Evolutionary conservation across 2,888 invertebrate species (phyloP).

Genomic region (Athalia cordata): DNA sequence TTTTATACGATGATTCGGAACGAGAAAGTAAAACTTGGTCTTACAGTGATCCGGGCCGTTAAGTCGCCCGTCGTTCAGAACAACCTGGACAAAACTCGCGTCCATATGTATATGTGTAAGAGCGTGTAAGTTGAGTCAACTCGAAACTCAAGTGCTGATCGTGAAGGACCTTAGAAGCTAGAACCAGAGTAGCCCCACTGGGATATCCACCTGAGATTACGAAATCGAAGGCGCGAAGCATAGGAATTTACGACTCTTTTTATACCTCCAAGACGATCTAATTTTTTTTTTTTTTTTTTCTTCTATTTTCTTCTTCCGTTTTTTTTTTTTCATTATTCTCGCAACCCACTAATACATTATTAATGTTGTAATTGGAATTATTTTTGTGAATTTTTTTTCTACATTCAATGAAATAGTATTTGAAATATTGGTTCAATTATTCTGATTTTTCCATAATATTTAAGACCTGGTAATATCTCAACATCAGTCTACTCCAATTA

Average conservation of each 20-base stretch:
- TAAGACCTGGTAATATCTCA: too few relatives aligned
- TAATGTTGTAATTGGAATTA: too few relatives aligned
- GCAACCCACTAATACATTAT: too few relatives aligned
- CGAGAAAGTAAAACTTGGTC: conserved; percentile 38
- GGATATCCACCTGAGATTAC: conserved; percentile 20
- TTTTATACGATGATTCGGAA: conserved; percentile 23
- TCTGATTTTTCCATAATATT: too few relatives aligned
- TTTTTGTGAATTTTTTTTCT: too few relatives aligned
- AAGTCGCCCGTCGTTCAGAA: conserved; percentile 18
- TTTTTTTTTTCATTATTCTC: too few relatives aligned
- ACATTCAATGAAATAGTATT: too few relatives aligned
- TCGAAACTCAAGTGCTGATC: conserved; percentile 7
- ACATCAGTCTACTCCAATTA: neutral
- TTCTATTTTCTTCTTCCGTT: too few relatives aligned
- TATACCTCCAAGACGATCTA: neutral
- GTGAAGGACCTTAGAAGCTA: neutral
- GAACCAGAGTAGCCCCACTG: neutral
- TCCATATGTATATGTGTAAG: neutral
- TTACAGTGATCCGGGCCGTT: conserved; percentile 38
- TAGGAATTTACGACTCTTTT: neutral
- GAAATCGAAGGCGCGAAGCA: neutral
- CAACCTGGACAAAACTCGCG: conserved; percentile 27
- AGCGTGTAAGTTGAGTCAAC: too few relatives aligned
- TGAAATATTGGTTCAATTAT: too few relatives aligned
- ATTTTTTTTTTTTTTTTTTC: too few relatives aligned